Evolutionary conservation across 2,113 vertebrate species (phyloP).

Genomic region (Callopanchax toddi): DNA sequence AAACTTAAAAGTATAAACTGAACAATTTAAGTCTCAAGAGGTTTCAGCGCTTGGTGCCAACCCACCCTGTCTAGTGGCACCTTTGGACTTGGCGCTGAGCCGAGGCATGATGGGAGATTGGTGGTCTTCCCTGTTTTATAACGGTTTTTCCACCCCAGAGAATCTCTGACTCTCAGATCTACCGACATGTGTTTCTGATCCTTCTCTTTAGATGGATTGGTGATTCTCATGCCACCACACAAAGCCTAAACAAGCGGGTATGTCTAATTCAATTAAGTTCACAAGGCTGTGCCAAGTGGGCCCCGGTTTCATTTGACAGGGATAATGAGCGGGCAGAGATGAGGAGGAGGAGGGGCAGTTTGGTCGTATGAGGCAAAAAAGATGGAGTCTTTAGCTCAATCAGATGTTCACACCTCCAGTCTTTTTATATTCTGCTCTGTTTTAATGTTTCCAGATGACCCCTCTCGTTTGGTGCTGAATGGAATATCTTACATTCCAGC

Average conservation of each 20-base stretch:
- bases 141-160: constrained; percentile 40
- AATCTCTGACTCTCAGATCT: constrained; percentile 72
- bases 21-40: too few species aligned
- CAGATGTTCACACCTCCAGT: constrained; percentile 63
- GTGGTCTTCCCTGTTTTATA: constrained; percentile 27
- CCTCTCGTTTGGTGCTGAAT: constrained; percentile 62
- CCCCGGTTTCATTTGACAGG: constrained; percentile 74
- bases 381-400: constrained; percentile 59
- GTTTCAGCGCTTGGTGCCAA: constrained; percentile 3
- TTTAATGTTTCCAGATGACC: constrained; percentile 73
- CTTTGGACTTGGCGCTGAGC: constrained; percentile 52
- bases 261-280: constrained; percentile 87
- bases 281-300: constrained; percentile 80
- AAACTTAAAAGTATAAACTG: too few species aligned
- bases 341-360: constrained; percentile 27
- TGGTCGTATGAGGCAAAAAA: constrained; percentile 21
- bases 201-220: constrained; percentile 69
- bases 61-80: constrained; percentile 6
- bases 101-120: constrained; percentile 39
- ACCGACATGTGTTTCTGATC: constrained; percentile 74
- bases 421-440: constrained; percentile 48
- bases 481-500: constrained; percentile 77
- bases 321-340: constrained; percentile 78
- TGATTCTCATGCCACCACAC: constrained; percentile 81
- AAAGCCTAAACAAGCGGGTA: constrained; percentile 84